Evolutionary conservation across 2,113 vertebrate genomes (phyloP), one percentile per base, ranked within the genome.

Genomic region (Scomber japonicus): DNA sequence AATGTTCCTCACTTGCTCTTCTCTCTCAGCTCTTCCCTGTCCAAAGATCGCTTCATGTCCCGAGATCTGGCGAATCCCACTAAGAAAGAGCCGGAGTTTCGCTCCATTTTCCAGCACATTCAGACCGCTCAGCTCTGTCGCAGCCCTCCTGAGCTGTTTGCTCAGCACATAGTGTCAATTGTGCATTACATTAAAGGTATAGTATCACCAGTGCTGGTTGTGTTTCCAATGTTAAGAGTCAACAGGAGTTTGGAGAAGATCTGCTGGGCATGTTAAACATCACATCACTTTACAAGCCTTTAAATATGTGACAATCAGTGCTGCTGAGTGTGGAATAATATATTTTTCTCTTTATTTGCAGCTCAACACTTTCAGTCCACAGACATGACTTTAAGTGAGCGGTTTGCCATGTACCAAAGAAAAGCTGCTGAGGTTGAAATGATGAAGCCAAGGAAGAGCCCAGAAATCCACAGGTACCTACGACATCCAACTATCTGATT

Each of bases 331-430:
- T 75, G 14, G 14, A 59, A 48, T 67, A 31, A 72, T 5, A 9
- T 1, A 7, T 31, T 56, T 17, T 45, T 15, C 75, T 53, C 30
- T 87, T 10, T 63, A 19, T 59, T 69, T 78, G 87, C 94, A 99
- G 98, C 98, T 72, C 97, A 98, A 92, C 97, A 99, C 91, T 99
- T 99, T 96, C 96, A 95, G 62, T 97, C 97, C 21, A 94, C 97
- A 82, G 95, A 96, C 92, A 96, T 99, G 95, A 97, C 96, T 80
- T 92, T 99, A 90, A 98, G 97, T 49, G 98, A 99, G 84, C 97
- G 98, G 40, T 99, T 99, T 96, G 97, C 97, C 94, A 96, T 98
- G 94, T 99, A 99, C 94, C 95, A 99, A 96, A 98, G 98, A 94
- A 98, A 96, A 95, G 96, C 97, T 88, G 96, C 96, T 80, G 97